Base-by-base conservation (phyloP, 2,888 invertebrate genomes). In the Leucania comma region DNA sequence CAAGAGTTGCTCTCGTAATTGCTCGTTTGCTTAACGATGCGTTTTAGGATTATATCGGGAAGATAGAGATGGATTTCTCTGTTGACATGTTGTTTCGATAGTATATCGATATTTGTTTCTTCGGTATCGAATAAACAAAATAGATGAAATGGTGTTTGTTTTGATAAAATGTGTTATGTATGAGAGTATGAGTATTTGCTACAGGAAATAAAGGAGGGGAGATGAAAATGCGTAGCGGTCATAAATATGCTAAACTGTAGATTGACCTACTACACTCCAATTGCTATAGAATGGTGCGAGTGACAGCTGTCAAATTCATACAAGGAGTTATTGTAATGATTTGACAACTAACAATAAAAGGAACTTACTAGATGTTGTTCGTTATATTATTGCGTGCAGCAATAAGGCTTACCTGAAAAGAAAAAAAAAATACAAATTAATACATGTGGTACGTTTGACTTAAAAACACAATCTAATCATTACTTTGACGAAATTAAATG, bases 1-100 rank as follows among this genome's bases (percentile, higher is more conserved):
- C 83, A 84, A 77, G 86, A 85, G 81, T 82, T 51, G 65, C 53
- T 64, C 71, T 75, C 69, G 73, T 82, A 87, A 86, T 86, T 83
- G 84, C 67, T 68, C 35, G 75, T 86, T 83, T 76, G 53, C 46
- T 72, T 72, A n/a, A 60, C 60, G 50, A 82, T 72, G 68, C 22
- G 29, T 38, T 77, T 65, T 50, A 68, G 62, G 54, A 66, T 66
- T 66, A 48, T 51, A 32, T 56, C 48, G 32, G n/a, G 54, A 48
- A 32, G 14, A 70, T 78, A 67, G 66, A 67, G 57, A 75, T 67
- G 54, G 62, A 72, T 51, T 10, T 48, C 42, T 53, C 48, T 65
- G 60, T 59, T 29, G 29, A 67, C 57, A 54, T 51, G 26, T 48
- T 71, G 62, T 20, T 51, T 60, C 38, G 42, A 67, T 60, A 38